Base-by-base conservation (phyloP, 2,113 vertebrate species). In the Psephotus haematonotus region DNA sequence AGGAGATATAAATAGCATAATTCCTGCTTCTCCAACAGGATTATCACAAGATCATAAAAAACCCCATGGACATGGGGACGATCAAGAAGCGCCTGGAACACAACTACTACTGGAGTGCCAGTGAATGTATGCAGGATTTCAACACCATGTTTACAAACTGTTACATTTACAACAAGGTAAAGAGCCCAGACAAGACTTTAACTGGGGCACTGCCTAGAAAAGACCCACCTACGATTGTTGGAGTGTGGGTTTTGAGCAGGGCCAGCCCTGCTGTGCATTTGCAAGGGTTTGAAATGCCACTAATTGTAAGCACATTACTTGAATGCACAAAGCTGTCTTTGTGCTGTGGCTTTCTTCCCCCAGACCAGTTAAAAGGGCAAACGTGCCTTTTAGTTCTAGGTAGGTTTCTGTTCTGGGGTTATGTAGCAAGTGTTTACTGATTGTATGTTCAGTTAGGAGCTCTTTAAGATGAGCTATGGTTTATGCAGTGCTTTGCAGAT, bases 131-230 rank as follows among this genome's bases (percentile, higher is more conserved):
- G 99, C 99, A 99, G 83, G 99, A 99, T 96, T 99, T 99, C 98
- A 99, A 99, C 98, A 99, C 99, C 95, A 99, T 99, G 99, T 99
- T 99, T 98, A 99, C 99, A 95, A 99, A 99, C 79, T 99, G 99
- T 96, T 99, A 99, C 95, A 99, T 99, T 71, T 99, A 99, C 64
- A 99, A 99, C 97, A 99, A 99, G 99, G 99, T 99, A 95, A 97
- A 96, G 71, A 25, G 46, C 55, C 37, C 43, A 70, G 33, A 39
- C 27, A 13, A 47, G 24, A 4, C 5, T 80, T 41, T 44, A 8
- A 10, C 31, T 25, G 69, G 46, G 69, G 13, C 16, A 9, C 17
- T 17, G 41, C 79, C 19, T 53, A 11, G 63, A 16, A 62, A 80
- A 41, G n/a, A 41, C 43, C 24, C 90, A 44, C 24, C 44, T 69